These are phyloP conservation scores for Macrosoma leucophasiata DNA, from an alignment of 2,888 invertebrate genomes.

Conservation along the genomic window DNA sequence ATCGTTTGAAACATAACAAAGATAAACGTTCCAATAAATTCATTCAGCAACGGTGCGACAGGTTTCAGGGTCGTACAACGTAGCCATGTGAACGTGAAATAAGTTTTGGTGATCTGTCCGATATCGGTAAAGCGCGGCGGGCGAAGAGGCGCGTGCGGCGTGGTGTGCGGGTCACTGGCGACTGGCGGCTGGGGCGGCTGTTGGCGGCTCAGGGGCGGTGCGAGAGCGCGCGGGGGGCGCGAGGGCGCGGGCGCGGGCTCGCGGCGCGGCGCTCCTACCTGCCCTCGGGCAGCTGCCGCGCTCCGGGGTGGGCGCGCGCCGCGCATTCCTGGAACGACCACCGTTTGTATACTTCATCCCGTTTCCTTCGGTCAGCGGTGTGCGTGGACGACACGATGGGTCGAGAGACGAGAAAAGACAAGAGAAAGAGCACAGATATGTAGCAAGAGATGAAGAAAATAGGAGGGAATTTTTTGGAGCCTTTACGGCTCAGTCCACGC, in stretches of 20 bases:
- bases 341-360: conserved; percentile 3
- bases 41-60: too few species aligned
- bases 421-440: too few species aligned
- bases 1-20: too few species aligned
- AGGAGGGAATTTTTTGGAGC: too few species aligned
- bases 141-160: conserved; percentile 57
- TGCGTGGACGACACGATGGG: too few species aligned
- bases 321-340: conserved; percentile 21
- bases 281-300: conserved; percentile 51
- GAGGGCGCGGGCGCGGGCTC: conserved; percentile 31
- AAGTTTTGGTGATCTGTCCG: too few species aligned
- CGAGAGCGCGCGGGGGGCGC: conserved; percentile 78
- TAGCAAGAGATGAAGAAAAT: too few species aligned
- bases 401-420: too few species aligned
- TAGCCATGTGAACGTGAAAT: too few species aligned
- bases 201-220: conserved; percentile 83
- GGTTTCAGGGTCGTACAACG: too few species aligned
- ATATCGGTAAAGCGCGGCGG: conserved; percentile 45
- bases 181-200: conserved; percentile 82
- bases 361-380: background rate
- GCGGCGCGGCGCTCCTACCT: conserved; percentile 30
- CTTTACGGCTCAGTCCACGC: too few species aligned
- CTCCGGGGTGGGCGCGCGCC: conserved; percentile 54
- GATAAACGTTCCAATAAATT: too few species aligned
- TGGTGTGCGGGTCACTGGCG: conserved; percentile 81